Conservation (phyloP, 2,888 invertebrate species). For the Sylvicola cinctus region DNA sequence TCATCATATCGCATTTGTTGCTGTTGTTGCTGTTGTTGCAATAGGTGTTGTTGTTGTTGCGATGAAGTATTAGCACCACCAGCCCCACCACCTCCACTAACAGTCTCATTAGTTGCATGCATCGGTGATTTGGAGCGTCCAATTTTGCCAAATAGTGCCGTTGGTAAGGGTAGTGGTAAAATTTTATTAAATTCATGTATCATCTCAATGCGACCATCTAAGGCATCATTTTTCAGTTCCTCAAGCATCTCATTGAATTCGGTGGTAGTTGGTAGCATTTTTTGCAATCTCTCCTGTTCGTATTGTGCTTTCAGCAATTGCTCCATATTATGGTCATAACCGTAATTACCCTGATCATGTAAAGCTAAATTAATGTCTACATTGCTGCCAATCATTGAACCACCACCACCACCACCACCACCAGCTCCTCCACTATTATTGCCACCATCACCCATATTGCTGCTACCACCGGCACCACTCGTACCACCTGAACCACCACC, state of each 20-base stretch:
- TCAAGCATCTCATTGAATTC: conserved; percentile 14
- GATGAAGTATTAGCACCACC: background rate
- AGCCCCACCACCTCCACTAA: background rate
- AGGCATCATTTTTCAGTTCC: conserved; percentile 14
- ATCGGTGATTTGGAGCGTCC: background rate
- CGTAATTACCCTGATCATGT: conserved; percentile 1
- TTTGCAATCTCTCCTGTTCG: conserved; percentile 2
- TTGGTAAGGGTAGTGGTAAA: conserved; percentile 3
- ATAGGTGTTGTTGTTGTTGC: conserved; percentile 1
- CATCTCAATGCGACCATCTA: conserved; percentile 6
- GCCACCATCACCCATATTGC: no score
- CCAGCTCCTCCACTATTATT: no score
- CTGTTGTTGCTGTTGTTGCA: background rate
- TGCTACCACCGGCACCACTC: background rate
- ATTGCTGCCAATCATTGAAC: no score
- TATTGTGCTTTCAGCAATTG: conserved; percentile 3
- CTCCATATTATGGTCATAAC: conserved; percentile 4
- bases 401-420: no score
- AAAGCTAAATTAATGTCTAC: no score
- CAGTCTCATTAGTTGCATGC: background rate
- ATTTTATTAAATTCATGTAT: conserved; percentile 1
- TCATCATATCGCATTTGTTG: conserved; percentile 2
- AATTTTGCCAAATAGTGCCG: background rate
- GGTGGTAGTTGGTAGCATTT: conserved; percentile 7
- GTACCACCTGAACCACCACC: conserved; percentile 22